A percentile compares a stretch with the other conserved stretches of the same genome.
Evolutionary conservation across 2,888 invertebrate species (phyloP).

Genomic region (Folsomia candida): DNA sequence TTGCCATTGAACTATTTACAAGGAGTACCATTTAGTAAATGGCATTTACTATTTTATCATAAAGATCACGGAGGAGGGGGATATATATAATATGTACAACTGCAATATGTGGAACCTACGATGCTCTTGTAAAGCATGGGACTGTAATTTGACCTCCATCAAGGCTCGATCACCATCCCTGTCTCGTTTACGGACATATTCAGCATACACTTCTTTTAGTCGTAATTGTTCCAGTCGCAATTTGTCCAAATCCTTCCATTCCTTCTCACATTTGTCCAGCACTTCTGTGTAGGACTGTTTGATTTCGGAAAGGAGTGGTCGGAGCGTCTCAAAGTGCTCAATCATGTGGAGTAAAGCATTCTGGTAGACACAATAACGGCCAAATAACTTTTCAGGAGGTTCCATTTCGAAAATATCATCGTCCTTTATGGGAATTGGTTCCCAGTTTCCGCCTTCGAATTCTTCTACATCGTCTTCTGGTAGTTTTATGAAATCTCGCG

Average conservation of each 20-base stretch:
- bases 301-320: constrained; percentile 26
- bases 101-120: too few species aligned
- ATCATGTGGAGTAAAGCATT: constrained; percentile 26
- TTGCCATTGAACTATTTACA: constrained; percentile 21
- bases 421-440: constrained; percentile 17
- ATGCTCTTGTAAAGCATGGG: constrained; percentile 28
- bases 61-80: too few species aligned
- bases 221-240: constrained; percentile 29
- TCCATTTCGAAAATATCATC: constrained; percentile 22
- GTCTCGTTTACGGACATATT: constrained; percentile 23
- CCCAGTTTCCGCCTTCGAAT: constrained; percentile 27
- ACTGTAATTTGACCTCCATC: constrained; percentile 24
- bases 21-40: too few species aligned
- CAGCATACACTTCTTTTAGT: constrained; percentile 14
- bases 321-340: constrained; percentile 30
- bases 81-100: too few species aligned
- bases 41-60: too few species aligned
- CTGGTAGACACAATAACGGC: constrained; percentile 25
- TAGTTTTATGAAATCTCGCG: constrained; percentile 19
- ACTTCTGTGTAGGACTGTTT: constrained; percentile 32
- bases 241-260: constrained; percentile 26
- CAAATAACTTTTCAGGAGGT: constrained; percentile 25
- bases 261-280: constrained; percentile 29
- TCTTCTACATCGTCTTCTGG: constrained; percentile 32
- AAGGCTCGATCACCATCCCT: constrained; percentile 19